Base-by-base conservation (phyloP, 2,888 invertebrate genomes). In the Arge pagana region DNA sequence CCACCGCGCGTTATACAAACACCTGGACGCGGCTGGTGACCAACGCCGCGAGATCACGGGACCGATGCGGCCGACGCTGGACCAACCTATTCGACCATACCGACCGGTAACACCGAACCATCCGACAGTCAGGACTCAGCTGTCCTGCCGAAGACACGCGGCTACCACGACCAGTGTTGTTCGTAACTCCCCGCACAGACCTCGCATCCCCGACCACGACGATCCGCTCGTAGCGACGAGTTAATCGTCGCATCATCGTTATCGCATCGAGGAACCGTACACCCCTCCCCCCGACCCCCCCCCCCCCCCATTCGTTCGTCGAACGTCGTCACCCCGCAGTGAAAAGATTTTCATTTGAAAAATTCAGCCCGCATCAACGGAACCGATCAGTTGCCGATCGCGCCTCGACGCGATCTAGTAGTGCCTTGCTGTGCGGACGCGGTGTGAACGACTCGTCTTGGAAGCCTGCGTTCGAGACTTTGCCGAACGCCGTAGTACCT, bases 91-190 rank as follows among this genome's bases (percentile, higher is more conserved):
- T 35, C 51, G 57, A 57, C 56, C 59, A 58, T 53, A 61, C 58
- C 59, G 58, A 59, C 61, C 59, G 57, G 61, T 55, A 45, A 41
- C 57, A 40, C 54, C 52, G 42, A 48, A 52, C 50, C 51, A 40
- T 52, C 53, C 52, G 58, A 55, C 69, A 70, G 68, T 70, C 66
- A 70, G 66, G 66, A 69, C 65, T 61, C 66, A 65, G 59, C 69
- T 64, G 68, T 69, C 64, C 70, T 65, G 66, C 57, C 48, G 59
- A 48, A 57, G 56, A 51, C 58, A 55, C 43, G 53, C 28, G 43
- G 40, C 41, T 30, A 3, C 28, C 30, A 45, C 45, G 15, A n/a
- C 45, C 19, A 45, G 31, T 35, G 33, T 19, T 35, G n/a, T n/a
- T 51, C 43, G 39, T 51, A 45, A 39, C 52, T 49, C 51, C 50